Conservation (phyloP, 2,797 vertebrate genomes). For the Hypotaenidia okinawae region DNA sequence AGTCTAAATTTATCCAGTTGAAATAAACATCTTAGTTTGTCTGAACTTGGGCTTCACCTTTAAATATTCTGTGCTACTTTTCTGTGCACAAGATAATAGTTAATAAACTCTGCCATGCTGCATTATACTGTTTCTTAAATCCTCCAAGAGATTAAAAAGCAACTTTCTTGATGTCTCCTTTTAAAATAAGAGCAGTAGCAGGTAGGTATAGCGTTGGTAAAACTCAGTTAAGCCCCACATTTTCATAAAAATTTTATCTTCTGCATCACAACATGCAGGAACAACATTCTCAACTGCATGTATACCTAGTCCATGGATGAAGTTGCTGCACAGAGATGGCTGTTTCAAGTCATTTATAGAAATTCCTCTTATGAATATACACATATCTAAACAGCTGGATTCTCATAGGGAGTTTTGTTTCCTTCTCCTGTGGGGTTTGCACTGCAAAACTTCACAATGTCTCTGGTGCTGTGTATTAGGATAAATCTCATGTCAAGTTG, state of each 20-base stretch:
- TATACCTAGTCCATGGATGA: not conserved
- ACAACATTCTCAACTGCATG: not conserved
- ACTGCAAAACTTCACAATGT: not conserved
- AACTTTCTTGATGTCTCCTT: not conserved
- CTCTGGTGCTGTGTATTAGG: not conserved
- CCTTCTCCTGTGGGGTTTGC: not conserved
- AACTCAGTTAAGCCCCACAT: not conserved
- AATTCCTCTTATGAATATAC: not conserved
- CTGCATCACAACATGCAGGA: not conserved
- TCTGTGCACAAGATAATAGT: not conserved
- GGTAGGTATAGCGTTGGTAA: not conserved
- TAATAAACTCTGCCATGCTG: not conserved
- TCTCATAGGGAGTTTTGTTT: not conserved
- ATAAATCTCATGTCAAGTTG: not conserved
- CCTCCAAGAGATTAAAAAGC: not conserved
- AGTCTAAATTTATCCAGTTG: constrained; percentile 65
- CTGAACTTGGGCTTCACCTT: constrained; percentile 66
- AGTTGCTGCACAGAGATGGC: not conserved
- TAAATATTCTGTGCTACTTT: constrained; percentile 13
- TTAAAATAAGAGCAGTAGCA: not conserved
- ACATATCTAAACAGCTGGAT: rapidly evolving
- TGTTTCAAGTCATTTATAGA: not conserved
- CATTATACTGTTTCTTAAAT: not conserved
- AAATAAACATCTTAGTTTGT: constrained; percentile 73
- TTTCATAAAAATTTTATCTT: not conserved